phyloP scores from a whole-genome alignment of 2,113 vertebrate species.

The Phocoena sinus region DNA sequence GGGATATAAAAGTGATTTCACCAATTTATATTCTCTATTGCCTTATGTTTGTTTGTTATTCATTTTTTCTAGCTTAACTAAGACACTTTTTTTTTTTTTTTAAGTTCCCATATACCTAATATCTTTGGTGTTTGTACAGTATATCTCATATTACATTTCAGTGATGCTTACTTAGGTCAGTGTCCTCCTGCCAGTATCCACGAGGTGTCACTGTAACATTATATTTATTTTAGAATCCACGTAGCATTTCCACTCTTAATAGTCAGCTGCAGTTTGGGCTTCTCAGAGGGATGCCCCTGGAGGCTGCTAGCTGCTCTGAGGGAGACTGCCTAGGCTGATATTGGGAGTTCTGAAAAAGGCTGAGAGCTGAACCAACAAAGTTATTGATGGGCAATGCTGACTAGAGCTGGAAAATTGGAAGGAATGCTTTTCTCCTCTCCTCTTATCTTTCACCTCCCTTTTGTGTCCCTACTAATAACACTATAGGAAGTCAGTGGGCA shows the following conservation, averaged over 20 bases:
- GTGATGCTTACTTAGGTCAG: background rate
- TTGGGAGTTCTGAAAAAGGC: background rate
- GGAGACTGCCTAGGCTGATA: background rate
- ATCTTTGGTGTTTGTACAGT: background rate
- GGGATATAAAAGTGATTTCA: background rate
- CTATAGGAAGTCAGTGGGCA: background rate
- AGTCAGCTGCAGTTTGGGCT: background rate
- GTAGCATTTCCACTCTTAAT: background rate
- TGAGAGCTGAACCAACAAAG: background rate
- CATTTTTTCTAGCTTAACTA: background rate
- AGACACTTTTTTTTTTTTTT: background rate
- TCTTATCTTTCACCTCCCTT: background rate
- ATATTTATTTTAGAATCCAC: background rate
- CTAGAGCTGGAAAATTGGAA: background rate
- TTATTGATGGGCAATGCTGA: background rate
- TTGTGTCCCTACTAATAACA: background rate
- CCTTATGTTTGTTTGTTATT: background rate
- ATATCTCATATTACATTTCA: background rate
- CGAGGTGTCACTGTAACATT: conserved; percentile 3
- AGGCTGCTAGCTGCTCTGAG: background rate
- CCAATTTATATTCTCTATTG: background rate
- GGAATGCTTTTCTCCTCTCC: background rate
- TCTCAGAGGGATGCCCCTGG: background rate
- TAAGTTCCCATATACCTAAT: background rate
- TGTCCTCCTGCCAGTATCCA: background rate